phyloP scores from a whole-genome alignment of 2,888 invertebrate species.

The Germaria angustata region DNA sequence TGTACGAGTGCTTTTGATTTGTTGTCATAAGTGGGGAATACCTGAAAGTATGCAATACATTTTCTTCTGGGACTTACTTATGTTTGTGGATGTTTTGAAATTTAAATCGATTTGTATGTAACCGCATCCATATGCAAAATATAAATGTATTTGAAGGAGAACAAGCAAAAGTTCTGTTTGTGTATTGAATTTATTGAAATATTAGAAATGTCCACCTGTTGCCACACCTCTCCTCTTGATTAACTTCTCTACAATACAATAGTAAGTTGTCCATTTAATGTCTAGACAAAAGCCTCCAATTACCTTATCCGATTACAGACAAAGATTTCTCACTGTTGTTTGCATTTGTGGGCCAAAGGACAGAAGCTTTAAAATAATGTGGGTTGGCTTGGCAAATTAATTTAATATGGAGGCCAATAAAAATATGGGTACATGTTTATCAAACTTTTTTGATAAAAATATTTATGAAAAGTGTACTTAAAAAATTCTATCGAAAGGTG shows the following conservation, averaged over 20 bases:
- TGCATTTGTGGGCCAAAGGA: background rate
- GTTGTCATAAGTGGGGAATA: constrained; percentile 17
- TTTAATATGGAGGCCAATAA: no score
- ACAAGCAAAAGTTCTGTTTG: constrained; percentile 33
- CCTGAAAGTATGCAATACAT: constrained; percentile 51
- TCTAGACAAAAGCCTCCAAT: constrained; percentile 79
- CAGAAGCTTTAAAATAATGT: background rate
- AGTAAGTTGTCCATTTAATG: constrained; percentile 76
- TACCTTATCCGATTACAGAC: constrained; percentile 79
- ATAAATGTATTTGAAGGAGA: constrained; percentile 1
- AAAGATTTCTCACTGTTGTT: constrained; percentile 73
- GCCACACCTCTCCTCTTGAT: constrained; percentile 10
- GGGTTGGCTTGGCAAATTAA: no score
- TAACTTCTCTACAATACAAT: constrained; percentile 46
- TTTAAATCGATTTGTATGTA: constrained; percentile 57
- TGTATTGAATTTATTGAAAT: constrained; percentile 56
- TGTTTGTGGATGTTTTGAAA: constrained; percentile 56
- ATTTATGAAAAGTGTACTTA: no score
- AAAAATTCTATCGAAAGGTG: no score
- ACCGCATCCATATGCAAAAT: constrained; percentile 50
- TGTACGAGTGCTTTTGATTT: constrained; percentile 26
- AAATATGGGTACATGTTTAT: no score
- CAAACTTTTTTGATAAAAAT: no score
- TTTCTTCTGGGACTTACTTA: constrained; percentile 11
- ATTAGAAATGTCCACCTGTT: constrained; percentile 34